phyloP scores from a whole-genome alignment of 2,113 vertebrate genomes.

The Catharus fuscescens region DNA sequence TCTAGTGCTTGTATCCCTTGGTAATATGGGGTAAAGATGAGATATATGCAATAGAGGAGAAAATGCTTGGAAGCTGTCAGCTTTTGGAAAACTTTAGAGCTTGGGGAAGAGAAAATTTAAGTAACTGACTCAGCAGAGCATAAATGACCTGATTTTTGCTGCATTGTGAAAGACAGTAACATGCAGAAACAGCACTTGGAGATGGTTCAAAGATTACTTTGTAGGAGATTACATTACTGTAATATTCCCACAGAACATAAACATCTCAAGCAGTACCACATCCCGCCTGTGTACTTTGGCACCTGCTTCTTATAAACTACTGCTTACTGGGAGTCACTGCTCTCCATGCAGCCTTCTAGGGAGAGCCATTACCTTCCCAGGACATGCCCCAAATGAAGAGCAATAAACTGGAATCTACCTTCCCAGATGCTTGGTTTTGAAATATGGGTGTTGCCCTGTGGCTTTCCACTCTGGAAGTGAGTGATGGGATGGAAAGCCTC shows the following conservation, averaged over 20 bases:
- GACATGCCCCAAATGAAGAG: neutral
- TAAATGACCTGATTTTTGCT: slow-evolving; percentile 36
- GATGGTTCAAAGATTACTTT: slow-evolving; percentile 46
- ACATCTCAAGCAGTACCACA: neutral
- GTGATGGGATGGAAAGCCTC: neutral
- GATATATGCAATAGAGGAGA: neutral
- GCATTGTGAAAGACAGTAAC: slow-evolving; percentile 50
- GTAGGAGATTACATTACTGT: neutral
- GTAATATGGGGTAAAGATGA: neutral
- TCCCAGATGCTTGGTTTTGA: neutral
- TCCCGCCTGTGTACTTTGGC: slow-evolving; percentile 28
- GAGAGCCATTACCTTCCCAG: slow-evolving; percentile 14
- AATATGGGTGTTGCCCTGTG: neutral
- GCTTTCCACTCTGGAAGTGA: neutral
- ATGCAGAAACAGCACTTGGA: slow-evolving; percentile 57
- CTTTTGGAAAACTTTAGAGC: neutral
- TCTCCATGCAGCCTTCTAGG: neutral
- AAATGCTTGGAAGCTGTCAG: neutral
- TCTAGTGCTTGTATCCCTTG: neutral
- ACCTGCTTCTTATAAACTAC: neutral
- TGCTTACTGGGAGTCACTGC: neutral
- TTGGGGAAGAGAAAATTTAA: slow-evolving; percentile 37
- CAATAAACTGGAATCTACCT: neutral
- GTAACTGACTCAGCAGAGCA: slow-evolving; percentile 60
- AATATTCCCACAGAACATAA: slow-evolving; percentile 52